Base-by-base conservation (phyloP, 2,888 invertebrate species). In the Lampropteryx suffumata region DNA sequence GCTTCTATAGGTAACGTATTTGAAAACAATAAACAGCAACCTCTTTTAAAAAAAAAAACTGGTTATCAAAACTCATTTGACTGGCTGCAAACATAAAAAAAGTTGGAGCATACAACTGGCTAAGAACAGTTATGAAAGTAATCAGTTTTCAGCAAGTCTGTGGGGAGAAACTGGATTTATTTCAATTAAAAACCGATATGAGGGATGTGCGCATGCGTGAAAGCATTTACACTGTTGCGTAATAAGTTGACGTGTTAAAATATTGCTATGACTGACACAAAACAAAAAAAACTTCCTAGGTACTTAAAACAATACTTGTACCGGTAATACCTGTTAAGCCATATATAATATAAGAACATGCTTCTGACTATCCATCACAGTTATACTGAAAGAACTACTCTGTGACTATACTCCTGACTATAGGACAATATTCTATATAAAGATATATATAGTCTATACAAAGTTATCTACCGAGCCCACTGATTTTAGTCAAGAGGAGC, bases 131-230 rank as follows among this genome's bases (percentile, higher is more conserved):
- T 82, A 79, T 75, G 71, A 69, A 65, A 66, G 71, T 80, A 79
- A 84, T 83, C 75, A 78, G 78, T 81, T 82, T 73, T 73, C 75
- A 68, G 64, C 64, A 73, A 73, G 72, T 76, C 76, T 73, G 71
- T 59, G 67, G 73, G 67, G 76, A 79, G 69, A 65, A 75, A 69
- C 71, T 73, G 77, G 79, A 86, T 86, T 88, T 89, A 88, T 88
- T 87, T 89, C 89, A 89, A 89, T 88, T 88, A 88, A 83, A 80
- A 84, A 80, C 75, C 73, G 67, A 82, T 81, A 76, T 67, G 71
- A 63, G 40, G 28, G 30, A 11, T 50, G 1, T 7, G 72, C 89
- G 89, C 89, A 85, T 84, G 88, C 85, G 86, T 65, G 47, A 67
- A 64, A 14, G 14, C 61, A 70, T 71, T 87, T 59, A 81, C 84